phyloP scores from a whole-genome alignment of 2,888 invertebrate genomes.

The Pterostichus madidus region DNA sequence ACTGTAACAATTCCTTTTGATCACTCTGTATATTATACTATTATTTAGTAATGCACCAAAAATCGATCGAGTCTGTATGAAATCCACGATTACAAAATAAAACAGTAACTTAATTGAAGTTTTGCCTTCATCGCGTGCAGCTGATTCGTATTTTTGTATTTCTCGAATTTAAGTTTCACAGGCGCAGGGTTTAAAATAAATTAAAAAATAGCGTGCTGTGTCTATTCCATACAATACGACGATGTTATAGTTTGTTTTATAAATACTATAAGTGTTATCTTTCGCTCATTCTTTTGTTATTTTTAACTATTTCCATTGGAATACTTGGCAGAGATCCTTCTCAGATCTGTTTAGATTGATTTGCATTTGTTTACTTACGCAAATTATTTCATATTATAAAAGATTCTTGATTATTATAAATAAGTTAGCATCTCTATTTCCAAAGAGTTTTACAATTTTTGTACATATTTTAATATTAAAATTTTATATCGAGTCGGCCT shows the following conservation, averaged over 20 bases:
- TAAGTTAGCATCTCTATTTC: too few species aligned
- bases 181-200: conserved; percentile 28
- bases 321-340: neutral
- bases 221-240: neutral
- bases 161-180: conserved; percentile 18
- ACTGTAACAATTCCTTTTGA: too few species aligned
- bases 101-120: conserved; percentile 23
- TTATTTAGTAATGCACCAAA: too few species aligned
- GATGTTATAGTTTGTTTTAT: conserved; percentile 6
- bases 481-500: too few species aligned
- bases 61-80: too few species aligned
- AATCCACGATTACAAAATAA: neutral
- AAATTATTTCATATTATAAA: too few species aligned
- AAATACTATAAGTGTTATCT: neutral
- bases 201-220: conserved; percentile 39
- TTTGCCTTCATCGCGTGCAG: conserved; percentile 32
- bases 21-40: too few species aligned
- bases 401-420: too few species aligned
- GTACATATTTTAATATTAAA: too few species aligned
- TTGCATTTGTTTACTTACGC: neutral
- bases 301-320: conserved; percentile 1
- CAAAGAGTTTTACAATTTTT: too few species aligned
- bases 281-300: neutral
- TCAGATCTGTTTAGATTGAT: neutral
- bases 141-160: conserved; percentile 16